Evolutionary conservation across 2,888 invertebrate species (phyloP).

Genomic region (Drosophila buzzatii): DNA sequence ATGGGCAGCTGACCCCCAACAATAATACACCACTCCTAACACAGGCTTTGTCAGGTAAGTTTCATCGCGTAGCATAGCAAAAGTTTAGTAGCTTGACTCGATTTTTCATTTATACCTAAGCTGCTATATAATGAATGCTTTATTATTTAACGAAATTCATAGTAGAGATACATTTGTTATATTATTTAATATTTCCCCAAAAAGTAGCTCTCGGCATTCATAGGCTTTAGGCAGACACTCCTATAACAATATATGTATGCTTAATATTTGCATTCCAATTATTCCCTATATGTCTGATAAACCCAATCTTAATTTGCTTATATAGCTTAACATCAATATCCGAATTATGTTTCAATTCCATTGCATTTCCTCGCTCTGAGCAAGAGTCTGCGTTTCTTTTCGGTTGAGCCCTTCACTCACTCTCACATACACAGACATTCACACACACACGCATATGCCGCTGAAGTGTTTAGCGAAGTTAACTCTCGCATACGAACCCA

Average conservation of each 20-base stretch:
- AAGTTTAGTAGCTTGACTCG: too few relatives aligned
- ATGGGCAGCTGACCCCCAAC: conserved; percentile 97
- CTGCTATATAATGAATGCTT: not conserved
- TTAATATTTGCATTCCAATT: not conserved
- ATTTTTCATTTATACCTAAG: too few relatives aligned
- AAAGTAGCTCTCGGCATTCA: not conserved
- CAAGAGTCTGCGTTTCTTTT: too few relatives aligned
- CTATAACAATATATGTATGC: not conserved
- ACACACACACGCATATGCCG: too few relatives aligned
- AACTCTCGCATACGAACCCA: too few relatives aligned
- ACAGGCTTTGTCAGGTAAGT: conserved; percentile 97
- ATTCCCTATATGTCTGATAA: not conserved
- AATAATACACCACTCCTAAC: conserved; percentile 98
- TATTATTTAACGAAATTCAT: not conserved
- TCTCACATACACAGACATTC: too few relatives aligned
- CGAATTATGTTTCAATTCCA: not conserved
- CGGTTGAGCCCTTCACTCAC: too few relatives aligned
- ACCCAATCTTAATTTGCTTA: not conserved
- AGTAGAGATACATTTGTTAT: too few relatives aligned
- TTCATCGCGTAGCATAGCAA: too few relatives aligned
- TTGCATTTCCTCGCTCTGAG: not conserved
- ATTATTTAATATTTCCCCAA: too few relatives aligned
- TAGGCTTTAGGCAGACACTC: not conserved
- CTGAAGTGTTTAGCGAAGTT: too few relatives aligned
- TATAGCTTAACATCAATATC: not conserved